Base-by-base conservation (phyloP, 2,888 invertebrate genomes). In the Epirrhoe tristata region DNA sequence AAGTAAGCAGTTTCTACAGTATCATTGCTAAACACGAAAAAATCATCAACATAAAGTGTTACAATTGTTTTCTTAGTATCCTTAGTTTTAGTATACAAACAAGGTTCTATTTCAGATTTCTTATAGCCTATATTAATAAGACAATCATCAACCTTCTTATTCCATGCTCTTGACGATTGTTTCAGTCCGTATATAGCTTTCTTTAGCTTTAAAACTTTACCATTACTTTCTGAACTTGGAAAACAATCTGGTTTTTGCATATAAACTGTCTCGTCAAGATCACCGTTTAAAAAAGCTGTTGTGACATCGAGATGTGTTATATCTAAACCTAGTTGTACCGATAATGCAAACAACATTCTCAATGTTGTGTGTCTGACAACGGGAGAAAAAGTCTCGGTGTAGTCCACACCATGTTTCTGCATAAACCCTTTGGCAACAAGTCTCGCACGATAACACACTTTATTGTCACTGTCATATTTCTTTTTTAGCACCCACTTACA, bases 111-210 rank as follows among this genome's bases (percentile, higher is more conserved):
- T 51, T 71, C 54, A 32, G 71, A 72, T n/a, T 63, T 76, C 6
- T 43, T 53, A 70, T 63, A 79, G 8, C 66, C 72, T 65, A 36
- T 2, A 24, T 16, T 12, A 14, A 0, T 16, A 77, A 70, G 32
- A 65, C 54, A 64, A 46, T 68, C 62, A 51, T 78, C 46, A 5
- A 78, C 75, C 58, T 58, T 72, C n/a, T 70, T 4, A 67, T 77
- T 70, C 77, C 76, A 80, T 5, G 64, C 67, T 10, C 67, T 32
- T 0, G 76, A 59, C 6, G 80, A 76, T 32, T 76, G 75, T 61
- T 78, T 78, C 0, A 78, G 32, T 0, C 76, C 77, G 74, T 77
- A 80, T 5, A 78, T 73, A 4, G 75, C 74, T 0, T 58, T 61
- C 16, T 77, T 75, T 32, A 78, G 57, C 62, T 76, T 78, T 4